Conservation (phyloP, 2,113 vertebrate species). For the Sphaerodactylus townsendi region DNA sequence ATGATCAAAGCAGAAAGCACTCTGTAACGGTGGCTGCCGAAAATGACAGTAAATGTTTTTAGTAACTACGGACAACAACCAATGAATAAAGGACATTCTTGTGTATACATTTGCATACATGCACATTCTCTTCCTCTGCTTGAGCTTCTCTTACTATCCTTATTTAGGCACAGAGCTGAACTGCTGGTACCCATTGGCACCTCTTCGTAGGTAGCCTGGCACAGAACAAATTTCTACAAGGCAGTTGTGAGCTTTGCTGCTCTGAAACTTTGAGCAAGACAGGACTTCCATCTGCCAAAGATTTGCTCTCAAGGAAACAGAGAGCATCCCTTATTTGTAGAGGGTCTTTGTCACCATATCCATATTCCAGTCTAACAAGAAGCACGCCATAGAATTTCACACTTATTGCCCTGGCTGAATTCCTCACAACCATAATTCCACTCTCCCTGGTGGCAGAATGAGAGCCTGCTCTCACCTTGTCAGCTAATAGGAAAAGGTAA, state of each 20-base stretch:
- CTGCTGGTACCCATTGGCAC: background rate
- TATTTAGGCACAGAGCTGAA: background rate
- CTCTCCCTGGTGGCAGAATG: background rate
- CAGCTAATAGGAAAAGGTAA: no score
- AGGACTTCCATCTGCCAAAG: background rate
- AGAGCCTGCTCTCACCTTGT: background rate
- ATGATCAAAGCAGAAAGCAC: background rate
- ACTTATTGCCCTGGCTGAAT: background rate
- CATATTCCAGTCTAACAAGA: slow-evolving; percentile 33
- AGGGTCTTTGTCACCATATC: background rate
- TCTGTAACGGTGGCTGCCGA: background rate
- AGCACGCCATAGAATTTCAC: background rate
- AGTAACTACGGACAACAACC: background rate
- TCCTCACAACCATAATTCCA: background rate
- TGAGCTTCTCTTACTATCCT: rapidly evolving
- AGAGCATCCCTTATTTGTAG: background rate
- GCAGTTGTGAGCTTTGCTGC: background rate
- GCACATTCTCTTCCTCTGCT: background rate
- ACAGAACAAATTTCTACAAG: background rate
- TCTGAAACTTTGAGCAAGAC: background rate
- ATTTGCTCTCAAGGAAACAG: background rate
- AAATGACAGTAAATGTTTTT: background rate
- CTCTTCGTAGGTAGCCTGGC: background rate
- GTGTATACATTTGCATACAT: background rate
- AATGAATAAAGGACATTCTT: background rate